Base-by-base conservation (phyloP, 2,113 vertebrate genomes). In the Hyperopisus bebe region DNA sequence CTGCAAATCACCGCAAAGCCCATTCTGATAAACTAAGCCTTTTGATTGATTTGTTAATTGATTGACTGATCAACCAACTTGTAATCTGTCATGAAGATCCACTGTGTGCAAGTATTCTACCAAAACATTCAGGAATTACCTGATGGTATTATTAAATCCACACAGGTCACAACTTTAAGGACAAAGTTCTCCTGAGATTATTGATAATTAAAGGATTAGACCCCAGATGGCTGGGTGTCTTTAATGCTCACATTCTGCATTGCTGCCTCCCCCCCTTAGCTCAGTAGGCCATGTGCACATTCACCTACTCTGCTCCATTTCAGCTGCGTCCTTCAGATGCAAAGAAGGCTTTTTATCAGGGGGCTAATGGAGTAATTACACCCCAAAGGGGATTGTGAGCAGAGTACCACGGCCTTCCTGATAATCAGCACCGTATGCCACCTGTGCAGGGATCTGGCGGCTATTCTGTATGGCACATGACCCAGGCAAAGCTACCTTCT, bases 181-280 rank as follows among this genome's bases (percentile, higher is more conserved):
- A 91, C 62, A 90, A 90, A 74, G 87, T 31, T 74, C 86, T 89
- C 27, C 74, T 1, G 48, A 91, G 86, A 89, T 91, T 90, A 90
- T 89, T 89, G 90, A 90, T 91, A 90, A 86, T 92, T 91, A 91
- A 88, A 83, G 86, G 88, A 93, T 91, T 90, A 89, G 50, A 90
- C 86, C 55, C 82, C 74, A 90, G 70, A 88, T 91, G 90, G 88
- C 39, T 9, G 74, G 86, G 86, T 87, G 89, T 88, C 89, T 39
- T 89, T 46, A 55, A 48, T 17, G 55, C 89, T 35, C 87, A 93
- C 92, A 93, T 93, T 94, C 92, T 92, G 91, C 91, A 90, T 91
- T 80, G 92, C 91, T 92, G 90, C 90, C 91, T 89, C 88, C 92
- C 91, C 91, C 86, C 92, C 92, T 93, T 92, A 92, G 90, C 90